These are phyloP conservation scores for Silurus meridionalis DNA, from an alignment of 2,113 vertebrate species.

Conservation along the genomic window DNA sequence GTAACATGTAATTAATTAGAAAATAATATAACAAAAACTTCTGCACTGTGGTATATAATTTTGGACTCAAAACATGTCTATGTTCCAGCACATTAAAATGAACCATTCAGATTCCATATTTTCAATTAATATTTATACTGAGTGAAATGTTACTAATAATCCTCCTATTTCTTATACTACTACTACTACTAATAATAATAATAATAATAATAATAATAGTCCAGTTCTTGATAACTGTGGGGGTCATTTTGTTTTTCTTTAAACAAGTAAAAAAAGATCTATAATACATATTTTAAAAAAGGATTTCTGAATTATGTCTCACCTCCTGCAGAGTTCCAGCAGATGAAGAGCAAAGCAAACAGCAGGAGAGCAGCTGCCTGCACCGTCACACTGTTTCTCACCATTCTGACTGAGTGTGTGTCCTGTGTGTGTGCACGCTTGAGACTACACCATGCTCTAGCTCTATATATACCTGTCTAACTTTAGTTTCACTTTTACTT, in stretches of 20 bases:
- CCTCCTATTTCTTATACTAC: too few relatives aligned
- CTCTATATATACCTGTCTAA: conserved; percentile 35
- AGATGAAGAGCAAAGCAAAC: conserved; percentile 23
- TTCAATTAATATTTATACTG: neutral
- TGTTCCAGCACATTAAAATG: neutral
- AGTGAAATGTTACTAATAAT: neutral
- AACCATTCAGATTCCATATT: neutral
- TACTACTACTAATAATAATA: too few relatives aligned
- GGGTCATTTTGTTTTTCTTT: neutral
- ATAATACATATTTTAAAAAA: neutral
- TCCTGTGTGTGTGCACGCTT: conserved; percentile 22
- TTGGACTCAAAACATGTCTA: neutral
- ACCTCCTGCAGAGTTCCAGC: conserved; percentile 39
- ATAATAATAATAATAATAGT: neutral
- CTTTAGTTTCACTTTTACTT: conserved; percentile 50
- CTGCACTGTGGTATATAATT: neutral
- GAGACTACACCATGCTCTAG: neutral
- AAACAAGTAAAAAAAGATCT: neutral
- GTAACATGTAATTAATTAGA: too few relatives aligned
- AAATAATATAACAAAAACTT: neutral
- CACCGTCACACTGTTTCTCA: conserved; percentile 9
- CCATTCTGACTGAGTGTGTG: conserved; percentile 34
- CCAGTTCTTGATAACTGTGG: neutral
- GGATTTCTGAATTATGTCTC: conserved; percentile 1
- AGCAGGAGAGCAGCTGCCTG: conserved; percentile 41